Evolutionary conservation across 2,113 vertebrate species (phyloP).

Genomic region (Ranitomeya variabilis): DNA sequence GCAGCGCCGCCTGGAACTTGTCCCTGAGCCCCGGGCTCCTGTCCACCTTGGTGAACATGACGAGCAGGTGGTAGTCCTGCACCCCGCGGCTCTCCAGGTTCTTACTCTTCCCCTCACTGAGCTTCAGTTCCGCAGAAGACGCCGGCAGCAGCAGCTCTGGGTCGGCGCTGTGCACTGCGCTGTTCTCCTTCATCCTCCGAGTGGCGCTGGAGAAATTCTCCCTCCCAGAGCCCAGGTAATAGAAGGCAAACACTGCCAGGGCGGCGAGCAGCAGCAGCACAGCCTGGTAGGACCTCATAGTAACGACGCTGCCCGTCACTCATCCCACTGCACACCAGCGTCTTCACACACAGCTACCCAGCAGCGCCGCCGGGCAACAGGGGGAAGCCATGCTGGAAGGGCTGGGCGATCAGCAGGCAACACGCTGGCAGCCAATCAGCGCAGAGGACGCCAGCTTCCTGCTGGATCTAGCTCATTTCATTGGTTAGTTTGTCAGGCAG

Average conservation of each 20-base stretch:
- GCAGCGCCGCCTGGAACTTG: constrained; percentile 75
- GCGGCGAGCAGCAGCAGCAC: constrained; percentile 79
- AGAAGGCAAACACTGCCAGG: constrained; percentile 87
- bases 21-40: constrained; percentile 77
- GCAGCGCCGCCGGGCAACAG: constrained; percentile 45
- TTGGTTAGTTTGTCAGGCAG: not conserved
- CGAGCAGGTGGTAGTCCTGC: constrained; percentile 78
- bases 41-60: constrained; percentile 95
- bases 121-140: constrained; percentile 35
- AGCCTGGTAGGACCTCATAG: constrained; percentile 64
- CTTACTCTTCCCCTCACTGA: constrained; percentile 47
- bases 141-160: constrained; percentile 39
- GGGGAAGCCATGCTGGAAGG: constrained; percentile 39
- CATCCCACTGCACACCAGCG: not conserved
- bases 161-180: constrained; percentile 68
- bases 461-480: not conserved
- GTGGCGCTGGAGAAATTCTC: constrained; percentile 92
- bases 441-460: not conserved
- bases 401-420: constrained; percentile 9
- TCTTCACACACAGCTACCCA: not conserved
- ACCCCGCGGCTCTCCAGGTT: constrained; percentile 34
- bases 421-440: not conserved
- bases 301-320: constrained; percentile 33
- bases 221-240: constrained; percentile 86
- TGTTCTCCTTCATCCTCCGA: constrained; percentile 81